phyloP scores from a whole-genome alignment of 2,113 vertebrate species.

The Bubalus kerabau region DNA sequence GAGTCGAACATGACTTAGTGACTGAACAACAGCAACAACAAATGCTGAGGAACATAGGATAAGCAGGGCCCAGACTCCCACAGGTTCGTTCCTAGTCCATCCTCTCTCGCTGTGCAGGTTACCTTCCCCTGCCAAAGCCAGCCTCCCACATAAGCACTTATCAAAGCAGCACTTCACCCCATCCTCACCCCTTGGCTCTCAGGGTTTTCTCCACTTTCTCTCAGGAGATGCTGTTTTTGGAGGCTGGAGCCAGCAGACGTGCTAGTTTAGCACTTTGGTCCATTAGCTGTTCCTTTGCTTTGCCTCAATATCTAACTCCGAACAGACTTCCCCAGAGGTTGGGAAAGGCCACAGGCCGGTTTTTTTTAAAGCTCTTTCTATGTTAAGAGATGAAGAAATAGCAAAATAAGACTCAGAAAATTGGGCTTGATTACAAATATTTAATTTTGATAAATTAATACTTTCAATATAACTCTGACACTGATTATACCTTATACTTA shows the following conservation, averaged over 20 bases:
- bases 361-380: neutral
- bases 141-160: neutral
- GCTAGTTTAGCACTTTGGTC: neutral
- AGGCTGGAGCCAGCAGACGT: neutral
- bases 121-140: neutral
- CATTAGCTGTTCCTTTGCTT: neutral
- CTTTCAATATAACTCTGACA: neutral
- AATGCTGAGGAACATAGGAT: neutral
- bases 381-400: neutral
- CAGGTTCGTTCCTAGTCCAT: neutral
- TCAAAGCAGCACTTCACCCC: neutral
- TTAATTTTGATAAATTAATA: neutral
- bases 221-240: neutral
- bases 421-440: neutral
- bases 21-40: neutral
- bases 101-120: neutral
- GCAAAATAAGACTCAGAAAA: neutral
- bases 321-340: neutral
- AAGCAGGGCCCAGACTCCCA: neutral
- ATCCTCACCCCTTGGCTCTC: neutral
- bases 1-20: neutral
- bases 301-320: neutral
- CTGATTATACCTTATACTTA: neutral
- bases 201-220: neutral
- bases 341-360: neutral